A percentile compares a stretch with the other conserved stretches of the same genome.
Evolutionary conservation across 2,888 invertebrate genomes (phyloP).

Genomic region (Mesochorus sp.): DNA sequence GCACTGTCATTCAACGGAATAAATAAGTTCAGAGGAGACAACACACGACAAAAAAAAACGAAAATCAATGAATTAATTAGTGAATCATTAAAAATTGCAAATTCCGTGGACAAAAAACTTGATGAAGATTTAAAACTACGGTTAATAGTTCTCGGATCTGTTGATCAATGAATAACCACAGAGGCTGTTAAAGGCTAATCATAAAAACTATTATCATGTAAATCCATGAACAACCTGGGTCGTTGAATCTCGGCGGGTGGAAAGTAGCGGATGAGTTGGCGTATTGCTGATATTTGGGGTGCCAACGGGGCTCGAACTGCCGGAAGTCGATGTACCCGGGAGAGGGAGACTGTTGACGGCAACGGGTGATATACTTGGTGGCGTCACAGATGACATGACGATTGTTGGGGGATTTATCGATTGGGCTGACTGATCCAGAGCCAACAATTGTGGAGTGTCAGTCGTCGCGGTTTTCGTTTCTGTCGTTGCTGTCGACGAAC

Average conservation of each 20-base stretch:
- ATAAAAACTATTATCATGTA: too few species aligned
- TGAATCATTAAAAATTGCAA: too few species aligned
- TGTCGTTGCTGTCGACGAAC: conserved; percentile 71
- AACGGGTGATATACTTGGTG: conserved; percentile 91
- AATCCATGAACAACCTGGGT: conserved; percentile 87
- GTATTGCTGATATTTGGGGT: conserved; percentile 81
- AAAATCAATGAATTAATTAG: too few species aligned
- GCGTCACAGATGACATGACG: conserved; percentile 92
- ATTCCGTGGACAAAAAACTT: too few species aligned
- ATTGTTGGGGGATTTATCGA: conserved; percentile 87
- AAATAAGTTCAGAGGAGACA: too few species aligned
- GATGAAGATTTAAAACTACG: not conserved
- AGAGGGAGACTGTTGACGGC: conserved; percentile 79
- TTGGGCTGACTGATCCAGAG: conserved; percentile 74
- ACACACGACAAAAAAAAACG: conserved; percentile 1
- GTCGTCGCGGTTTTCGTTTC: conserved; percentile 49
- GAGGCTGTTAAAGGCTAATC: not conserved
- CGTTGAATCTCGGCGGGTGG: conserved; percentile 90
- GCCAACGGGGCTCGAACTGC: conserved; percentile 80
- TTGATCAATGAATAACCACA: not conserved
- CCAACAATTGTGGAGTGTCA: conserved; percentile 67
- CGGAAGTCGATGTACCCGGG: conserved; percentile 83
- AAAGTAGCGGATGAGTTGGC: conserved; percentile 83
- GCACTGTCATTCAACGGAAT: conserved; percentile 76
- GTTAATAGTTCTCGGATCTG: not conserved